phyloP scores from a whole-genome alignment of 2,113 vertebrate species.

The Acanthisitta chloris region DNA sequence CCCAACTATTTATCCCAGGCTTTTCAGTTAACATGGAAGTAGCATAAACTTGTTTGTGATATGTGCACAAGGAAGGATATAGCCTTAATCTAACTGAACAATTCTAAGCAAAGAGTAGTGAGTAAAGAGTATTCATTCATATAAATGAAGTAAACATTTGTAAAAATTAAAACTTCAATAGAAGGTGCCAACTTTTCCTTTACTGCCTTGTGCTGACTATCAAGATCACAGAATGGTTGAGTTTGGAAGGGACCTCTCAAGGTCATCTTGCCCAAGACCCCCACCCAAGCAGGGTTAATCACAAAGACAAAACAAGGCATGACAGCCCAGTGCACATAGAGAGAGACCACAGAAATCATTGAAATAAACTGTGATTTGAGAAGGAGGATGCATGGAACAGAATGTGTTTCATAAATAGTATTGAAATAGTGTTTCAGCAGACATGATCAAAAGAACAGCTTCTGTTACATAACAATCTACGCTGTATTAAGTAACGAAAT shows the following conservation, averaged over 20 bases:
- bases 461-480: not conserved
- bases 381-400: not conserved
- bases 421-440: not conserved
- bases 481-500: not conserved
- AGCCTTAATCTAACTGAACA: not conserved
- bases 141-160: not conserved
- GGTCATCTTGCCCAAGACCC: not conserved
- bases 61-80: rapidly evolving
- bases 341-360: not conserved
- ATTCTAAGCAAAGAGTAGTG: not conserved
- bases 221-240: not conserved
- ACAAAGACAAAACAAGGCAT: not conserved
- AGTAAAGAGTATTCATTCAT: not conserved
- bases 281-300: not conserved
- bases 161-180: not conserved
- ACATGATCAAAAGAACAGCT: not conserved
- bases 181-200: not conserved
- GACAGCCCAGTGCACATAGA: not conserved
- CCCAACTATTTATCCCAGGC: not conserved
- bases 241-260: not conserved
- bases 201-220: not conserved
- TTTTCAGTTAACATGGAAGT: not conserved
- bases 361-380: not conserved
- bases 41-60: not conserved
- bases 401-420: not conserved